Evolutionary conservation across 2,888 invertebrate species (phyloP).

Genomic region (Apamea monoglypha): DNA sequence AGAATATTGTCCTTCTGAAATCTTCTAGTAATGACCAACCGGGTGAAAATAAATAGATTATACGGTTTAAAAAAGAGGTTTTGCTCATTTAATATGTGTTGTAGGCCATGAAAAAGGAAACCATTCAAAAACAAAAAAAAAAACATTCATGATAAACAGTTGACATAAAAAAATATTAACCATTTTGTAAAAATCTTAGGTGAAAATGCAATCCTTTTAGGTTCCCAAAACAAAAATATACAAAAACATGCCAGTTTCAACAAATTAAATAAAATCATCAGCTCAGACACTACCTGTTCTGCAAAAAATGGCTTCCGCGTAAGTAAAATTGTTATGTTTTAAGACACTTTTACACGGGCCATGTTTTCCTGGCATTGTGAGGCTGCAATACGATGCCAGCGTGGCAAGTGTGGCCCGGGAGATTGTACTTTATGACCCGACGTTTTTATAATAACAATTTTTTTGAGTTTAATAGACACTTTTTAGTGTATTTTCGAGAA

Average conservation of each 20-base stretch:
- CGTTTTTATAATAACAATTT: neutral
- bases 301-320: slow-evolving; percentile 46
- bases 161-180: slow-evolving; percentile 6
- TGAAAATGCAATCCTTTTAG: slow-evolving; percentile 1
- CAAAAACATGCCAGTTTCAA: slow-evolving; percentile 41
- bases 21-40: neutral
- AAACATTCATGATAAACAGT: slow-evolving; percentile 16
- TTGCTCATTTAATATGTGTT: neutral
- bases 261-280: neutral
- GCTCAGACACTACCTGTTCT: slow-evolving; percentile 5
- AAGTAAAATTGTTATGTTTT: slow-evolving; percentile 21
- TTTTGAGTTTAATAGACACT: neutral
- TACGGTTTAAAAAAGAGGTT: slow-evolving; percentile 22
- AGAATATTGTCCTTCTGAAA: neutral
- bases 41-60: neutral
- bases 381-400: neutral
- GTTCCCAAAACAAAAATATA: neutral
- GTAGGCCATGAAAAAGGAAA: slow-evolving; percentile 13
- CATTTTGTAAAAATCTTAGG: slow-evolving; percentile 2
- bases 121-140: slow-evolving; percentile 27
- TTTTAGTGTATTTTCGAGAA: neutral
- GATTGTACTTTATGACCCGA: neutral
- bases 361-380: neutral
- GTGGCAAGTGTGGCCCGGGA: neutral
- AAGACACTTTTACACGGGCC: too few relatives aligned